Base-by-base conservation (phyloP, 2,797 vertebrate species). In the Distichodus sexfasciatus region DNA sequence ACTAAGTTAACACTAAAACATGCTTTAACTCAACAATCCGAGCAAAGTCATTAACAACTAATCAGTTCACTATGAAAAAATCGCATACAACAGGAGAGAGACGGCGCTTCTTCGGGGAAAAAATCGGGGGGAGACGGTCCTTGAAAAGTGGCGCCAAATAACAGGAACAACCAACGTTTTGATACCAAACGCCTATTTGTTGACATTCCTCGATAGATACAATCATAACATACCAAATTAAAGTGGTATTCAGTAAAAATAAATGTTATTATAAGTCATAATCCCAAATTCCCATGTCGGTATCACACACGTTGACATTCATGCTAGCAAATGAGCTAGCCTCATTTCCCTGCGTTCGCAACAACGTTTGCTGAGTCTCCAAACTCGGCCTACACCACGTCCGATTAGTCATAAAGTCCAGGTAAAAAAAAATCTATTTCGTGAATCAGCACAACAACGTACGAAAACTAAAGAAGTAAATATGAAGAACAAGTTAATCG, bases 91-190 rank as follows among this genome's bases (percentile, higher is more conserved):
- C 21, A 28, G 21, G 3, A 64, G 3, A 21, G 1, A 65, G 17
- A 38, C 19, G 2, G 7, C 6, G 6, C 51, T 55, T 17, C n/a
- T n/a, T n/a, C n/a, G 10, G 60, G 38, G 41, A 38, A 38, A 38
- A 6, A n/a, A n/a, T n/a, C n/a, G 1, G 12, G 10, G 24, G 15
- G 28, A 57, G 6, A 3, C 21, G 35, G 24, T 41, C 12, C 19
- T 48, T 21, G 83, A 91, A 84, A 93, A 93, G 90, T 93, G 91
- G 91, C 91, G 91, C 91, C 90, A 93, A 92, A 89, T 24, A 19
- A 72, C 41, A 57, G 59, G 35, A 46, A 38, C 23, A 61, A 61
- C 46, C 35, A 24, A n/a, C n/a, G n/a, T 21, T 44, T 9, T 9
- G 15, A 48, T 31, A 54, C 50, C n/a, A n/a, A n/a, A n/a, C n/a